Evolutionary conservation across 2,888 invertebrate genomes (phyloP), one percentile per base, ranked within the genome.

Genomic region (Salticus scenicus): DNA sequence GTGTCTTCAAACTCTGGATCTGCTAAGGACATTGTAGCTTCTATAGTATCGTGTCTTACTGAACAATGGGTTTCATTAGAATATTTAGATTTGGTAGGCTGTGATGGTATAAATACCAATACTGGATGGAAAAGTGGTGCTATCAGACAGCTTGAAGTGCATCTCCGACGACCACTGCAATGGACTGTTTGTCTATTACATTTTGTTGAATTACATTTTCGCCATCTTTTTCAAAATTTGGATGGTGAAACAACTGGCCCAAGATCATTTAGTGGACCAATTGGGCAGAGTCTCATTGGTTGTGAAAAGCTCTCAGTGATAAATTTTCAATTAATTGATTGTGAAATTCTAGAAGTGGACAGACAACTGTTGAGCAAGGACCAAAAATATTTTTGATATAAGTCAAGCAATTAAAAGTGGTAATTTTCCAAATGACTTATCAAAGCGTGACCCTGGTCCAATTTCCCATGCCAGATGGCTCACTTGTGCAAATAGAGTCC

Each of bases 141-240:
- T 5, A 57, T 57, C 27, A 37, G 37, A 37, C 37, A 37, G 37
- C 57, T 5, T 57, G 20, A 57, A 57, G 27, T 2, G n/a, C 27
- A 57, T 57, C 5, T 57, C 27, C n/a, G 20, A n/a, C 7, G 57
- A 57, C 57, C 4, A 57, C 27, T 57, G 57, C n/a, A 57, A 37
- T 37, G 37, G 89, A 8, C 24, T 57, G n/a, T n/a, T 5, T 20
- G 57, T 8, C 5, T 57, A 57, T 20, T 57, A 57, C n/a, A 20
- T 57, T 57, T 57, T 57, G 57, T 57, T 57, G 37, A 37, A 37
- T 37, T 37, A 37, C 37, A 4, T 37, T 37, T 37, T 37, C 37
- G 37, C 37, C 10, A 37, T 37, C 37, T 37, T 37, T 10, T 37
- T 10, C 37, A 37, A 37, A 4, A 37, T 37, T 37, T 37, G 37